Percentiles rank a stretch among this genome's conserved stretches.
Evolutionary conservation across 2,888 invertebrate species (phyloP).

Genomic region (Acronicta aceris): DNA sequence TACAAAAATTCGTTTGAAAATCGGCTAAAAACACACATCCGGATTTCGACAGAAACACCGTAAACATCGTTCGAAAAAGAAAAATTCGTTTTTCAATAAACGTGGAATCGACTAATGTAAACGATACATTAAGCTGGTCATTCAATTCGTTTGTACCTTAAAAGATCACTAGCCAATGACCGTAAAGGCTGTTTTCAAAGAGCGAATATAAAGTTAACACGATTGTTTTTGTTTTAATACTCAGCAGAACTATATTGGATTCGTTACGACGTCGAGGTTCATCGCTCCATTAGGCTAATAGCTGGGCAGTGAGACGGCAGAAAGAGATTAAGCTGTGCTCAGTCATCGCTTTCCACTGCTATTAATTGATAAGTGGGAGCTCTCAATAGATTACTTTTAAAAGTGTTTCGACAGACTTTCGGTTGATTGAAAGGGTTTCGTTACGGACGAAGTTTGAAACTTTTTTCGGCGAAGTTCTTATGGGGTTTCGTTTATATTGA

Average conservation of each 20-base stretch:
- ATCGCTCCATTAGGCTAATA: conserved; percentile 83
- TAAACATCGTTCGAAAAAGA: conserved; percentile 10
- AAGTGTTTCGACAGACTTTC: conserved; percentile 43
- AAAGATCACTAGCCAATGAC: conserved; percentile 26
- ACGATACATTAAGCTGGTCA: conserved; percentile 35
- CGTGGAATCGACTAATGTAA: conserved; percentile 37
- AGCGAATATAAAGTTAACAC: conserved; percentile 34
- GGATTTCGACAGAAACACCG: conserved; percentile 4
- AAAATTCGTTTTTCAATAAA: conserved; percentile 22
- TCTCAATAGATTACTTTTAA: conserved; percentile 66
- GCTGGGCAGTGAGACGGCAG: conserved; percentile 81
- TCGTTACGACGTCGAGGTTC: conserved; percentile 68
- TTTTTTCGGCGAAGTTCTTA: conserved; percentile 14
- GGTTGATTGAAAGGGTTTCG: conserved; percentile 40
- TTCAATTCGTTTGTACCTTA: conserved; percentile 22
- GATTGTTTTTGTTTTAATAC: conserved; percentile 70
- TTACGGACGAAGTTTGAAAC: conserved; percentile 18
- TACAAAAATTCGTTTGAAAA: too few species aligned
- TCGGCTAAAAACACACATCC: not conserved
- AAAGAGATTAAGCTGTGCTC: conserved; percentile 81
- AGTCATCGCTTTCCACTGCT: conserved; percentile 79
- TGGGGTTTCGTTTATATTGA: conserved; percentile 24
- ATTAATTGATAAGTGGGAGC: conserved; percentile 79
- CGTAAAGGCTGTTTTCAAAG: conserved; percentile 39
- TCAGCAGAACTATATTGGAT: conserved; percentile 69